Percentiles rank a stretch among this genome's conserved stretches.
Conservation (phyloP, 2,113 vertebrate genomes). For the rat (Rattus norvegicus) region GRCr8 NC_086020.1:245838501-245839000, state of each 20-base stretch:
- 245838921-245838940: conserved; percentile 44
- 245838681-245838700: not conserved
- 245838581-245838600: conserved; percentile 91
- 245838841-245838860: not conserved
- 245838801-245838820: conserved; percentile 12
- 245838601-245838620: conserved; percentile 89
- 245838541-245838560: conserved; percentile 93
- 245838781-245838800: too few species aligned
- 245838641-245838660: conserved; percentile 88
- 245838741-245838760: not conserved
- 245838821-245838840: conserved; percentile 22
- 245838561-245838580: conserved; percentile 91
- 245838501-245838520: conserved; percentile 85
- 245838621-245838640: conserved; percentile 92
- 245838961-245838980: conserved; percentile 91
- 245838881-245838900: conserved; percentile 1
- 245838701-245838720: not conserved
- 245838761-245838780: not conserved
- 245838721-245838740: not conserved
- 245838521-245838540: conserved; percentile 97
- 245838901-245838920: conserved; percentile 11
- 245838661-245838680: not conserved
- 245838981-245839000: conserved; percentile 93
- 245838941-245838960: conserved; percentile 86
- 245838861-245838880: conserved; percentile 41